Evolutionary conservation across 2,888 invertebrate species (phyloP), one percentile per base, ranked within the genome.

Genomic region (Perdita meconis): DNA sequence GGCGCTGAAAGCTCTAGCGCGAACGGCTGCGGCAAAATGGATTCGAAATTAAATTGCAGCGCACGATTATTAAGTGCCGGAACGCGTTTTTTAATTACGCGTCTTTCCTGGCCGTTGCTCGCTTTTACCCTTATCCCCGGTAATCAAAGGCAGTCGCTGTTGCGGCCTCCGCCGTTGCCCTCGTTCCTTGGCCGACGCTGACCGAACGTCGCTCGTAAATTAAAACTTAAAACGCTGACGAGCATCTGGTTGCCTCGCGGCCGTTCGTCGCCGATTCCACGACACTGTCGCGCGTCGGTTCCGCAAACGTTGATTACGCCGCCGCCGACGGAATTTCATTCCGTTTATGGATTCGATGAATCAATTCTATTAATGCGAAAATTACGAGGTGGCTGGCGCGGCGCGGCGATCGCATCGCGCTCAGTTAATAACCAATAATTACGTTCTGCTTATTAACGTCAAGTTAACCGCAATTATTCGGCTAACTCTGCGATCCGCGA

Each of bases 51-150:
- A 77, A 77, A 81, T 81, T 80, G 81, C 72, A 72, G 77, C 55
- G 50, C 73, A 24, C 69, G 69, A 72, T 80, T 81, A 80, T 81
- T 77, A 70, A 80, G 70, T 66, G 73, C 56, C 47, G 66, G 60
- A 67, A 72, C 81, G 53, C 72, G 72, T 59, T 75, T 82, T n/a
- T 82, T 82, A 82, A 82, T 81, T 82, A 69, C 81, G 70, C 71
- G 77, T 55, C 81, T 74, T 74, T 68, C 60, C 67, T 26, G 26
- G 38, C 40, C 16, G 51, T 34, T 53, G 67, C 67, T 16, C 70
- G 73, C 77, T 65, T 81, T 71, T 71, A 63, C 61, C n/a, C 60
- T 63, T 66, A 44, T 36, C 50, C 56, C 34, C 8, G 47, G 22
- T n/a, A 44, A 64, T 59, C 66, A 67, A 79, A 79, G 68, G 51